Conservation (phyloP, 2,797 vertebrate genomes). For the Pantherophis alleghaniensis region DNA sequence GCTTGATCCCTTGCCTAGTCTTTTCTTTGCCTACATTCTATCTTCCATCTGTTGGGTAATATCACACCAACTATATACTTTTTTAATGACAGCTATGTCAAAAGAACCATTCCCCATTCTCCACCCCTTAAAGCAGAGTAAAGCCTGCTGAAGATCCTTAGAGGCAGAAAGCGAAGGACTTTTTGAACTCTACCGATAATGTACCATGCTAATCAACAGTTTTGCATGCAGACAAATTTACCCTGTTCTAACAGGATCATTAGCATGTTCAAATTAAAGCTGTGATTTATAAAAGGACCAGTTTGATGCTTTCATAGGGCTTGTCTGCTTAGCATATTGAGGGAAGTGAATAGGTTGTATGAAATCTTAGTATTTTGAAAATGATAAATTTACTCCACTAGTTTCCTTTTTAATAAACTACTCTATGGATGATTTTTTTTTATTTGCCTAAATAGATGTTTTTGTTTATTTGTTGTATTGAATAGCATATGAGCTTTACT, state of each 20-base stretch:
- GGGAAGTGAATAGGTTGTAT: constrained; percentile 51
- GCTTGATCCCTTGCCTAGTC: background rate
- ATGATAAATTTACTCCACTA: constrained; percentile 51
- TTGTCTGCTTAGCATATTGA: background rate
- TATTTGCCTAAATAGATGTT: constrained; percentile 40
- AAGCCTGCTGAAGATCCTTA: background rate
- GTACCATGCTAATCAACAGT: background rate
- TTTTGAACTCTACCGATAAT: background rate
- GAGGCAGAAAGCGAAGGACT: background rate
- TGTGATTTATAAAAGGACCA: background rate
- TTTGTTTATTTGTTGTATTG: constrained; percentile 51
- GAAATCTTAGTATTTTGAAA: constrained; percentile 63
- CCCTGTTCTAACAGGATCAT: background rate
- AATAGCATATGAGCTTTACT: background rate
- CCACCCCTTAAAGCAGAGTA: background rate
- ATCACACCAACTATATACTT: background rate
- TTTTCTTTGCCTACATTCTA: background rate
- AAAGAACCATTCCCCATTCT: background rate
- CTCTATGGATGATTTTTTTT: constrained; percentile 53
- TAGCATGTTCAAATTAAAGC: background rate
- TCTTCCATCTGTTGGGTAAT: constrained; percentile 5
- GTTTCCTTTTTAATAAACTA: constrained; percentile 47
- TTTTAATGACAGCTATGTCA: background rate
- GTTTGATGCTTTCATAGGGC: constrained; percentile 54
- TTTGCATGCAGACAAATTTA: background rate